A percentile compares a stretch with the other conserved stretches of the same genome.
Conservation (phyloP, 2,113 vertebrate species). For the Rhizomys pruinosus region DNA sequence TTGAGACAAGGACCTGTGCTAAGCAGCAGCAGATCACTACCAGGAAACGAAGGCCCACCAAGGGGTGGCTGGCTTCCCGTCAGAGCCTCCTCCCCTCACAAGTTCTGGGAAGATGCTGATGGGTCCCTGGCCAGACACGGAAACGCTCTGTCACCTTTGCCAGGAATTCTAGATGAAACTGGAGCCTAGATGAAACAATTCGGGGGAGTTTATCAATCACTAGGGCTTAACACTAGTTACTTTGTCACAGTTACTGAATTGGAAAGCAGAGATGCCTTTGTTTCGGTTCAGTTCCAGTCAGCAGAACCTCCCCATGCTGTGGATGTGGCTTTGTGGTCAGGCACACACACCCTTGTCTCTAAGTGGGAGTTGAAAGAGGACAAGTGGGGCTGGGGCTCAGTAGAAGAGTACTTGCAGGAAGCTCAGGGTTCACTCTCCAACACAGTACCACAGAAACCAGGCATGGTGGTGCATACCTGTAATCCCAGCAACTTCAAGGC, state of each 20-base stretch:
- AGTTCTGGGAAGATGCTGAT: constrained; percentile 34
- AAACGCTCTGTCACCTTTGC: constrained; percentile 21
- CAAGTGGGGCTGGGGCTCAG: neutral
- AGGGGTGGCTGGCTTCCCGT: neutral
- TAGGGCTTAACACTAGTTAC: constrained; percentile 35
- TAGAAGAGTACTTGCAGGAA: neutral
- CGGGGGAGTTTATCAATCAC: constrained; percentile 42
- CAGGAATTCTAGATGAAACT: constrained; percentile 53
- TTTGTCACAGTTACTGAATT: constrained; percentile 60
- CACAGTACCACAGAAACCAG: too few relatives aligned
- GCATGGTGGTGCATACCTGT: neutral
- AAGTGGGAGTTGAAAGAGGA: neutral
- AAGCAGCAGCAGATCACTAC: neutral
- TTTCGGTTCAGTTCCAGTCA: neutral
- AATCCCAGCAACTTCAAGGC: neutral
- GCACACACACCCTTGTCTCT: neutral
- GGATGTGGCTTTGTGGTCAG: neutral
- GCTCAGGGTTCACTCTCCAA: neutral
- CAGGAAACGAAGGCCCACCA: neutral
- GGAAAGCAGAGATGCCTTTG: neutral
- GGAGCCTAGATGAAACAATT: neutral
- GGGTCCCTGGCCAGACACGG: neutral
- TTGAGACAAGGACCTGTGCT: neutral
- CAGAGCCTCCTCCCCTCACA: neutral
- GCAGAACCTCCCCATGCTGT: neutral